Evolutionary conservation across 2,888 invertebrate genomes (phyloP), one percentile per base, ranked within the genome.

Genomic region (Drosophila vallismaia): DNA sequence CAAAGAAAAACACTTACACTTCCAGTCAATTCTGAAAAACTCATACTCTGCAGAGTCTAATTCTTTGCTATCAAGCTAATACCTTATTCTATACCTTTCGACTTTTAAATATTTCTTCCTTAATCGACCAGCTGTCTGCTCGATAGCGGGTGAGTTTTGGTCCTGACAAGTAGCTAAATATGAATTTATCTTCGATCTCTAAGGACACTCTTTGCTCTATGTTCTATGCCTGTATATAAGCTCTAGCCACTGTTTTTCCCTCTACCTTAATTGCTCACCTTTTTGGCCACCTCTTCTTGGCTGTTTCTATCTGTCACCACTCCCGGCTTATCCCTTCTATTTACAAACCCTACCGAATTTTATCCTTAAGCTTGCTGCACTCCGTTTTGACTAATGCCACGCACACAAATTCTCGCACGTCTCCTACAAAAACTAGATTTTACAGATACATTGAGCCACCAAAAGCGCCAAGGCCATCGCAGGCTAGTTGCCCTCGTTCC

Each of bases 61-160:
- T 49, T 51, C 38, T 38, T 52, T 58, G 49, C 45, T 42, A 28
- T 33, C 26, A 9, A 62, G 62, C 71, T 66, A 71, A 71, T 57
- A 52, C 29, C 53, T 19, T 50, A 42, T 59, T 50, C 56, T 75
- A 54, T 69, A 38, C 56, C 66, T 58, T 57, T 36, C 74, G 48
- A 69, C 63, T 71, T 59, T 68, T 52, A 52, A 46, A 66, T 77
- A 60, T 72, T 46, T 77, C 68, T 74, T 79, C 67, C 77, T 75
- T 80, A 71, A 80, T 68, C 68, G 72, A 87, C 91, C 91, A 92
- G 92, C 91, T 92, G 92, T 92, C 92, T 92, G 83, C 91, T 92
- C 85, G 92, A 92, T 92, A 91, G 92, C 91, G 92, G 92, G 92
- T 92, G 91, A 92, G 92, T 92, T 86, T 74, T 71, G 71, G 76